Evolutionary conservation across 2,888 invertebrate genomes (phyloP), one percentile per base, ranked within the genome.

Genomic region (Temnothorax ravouxi): DNA sequence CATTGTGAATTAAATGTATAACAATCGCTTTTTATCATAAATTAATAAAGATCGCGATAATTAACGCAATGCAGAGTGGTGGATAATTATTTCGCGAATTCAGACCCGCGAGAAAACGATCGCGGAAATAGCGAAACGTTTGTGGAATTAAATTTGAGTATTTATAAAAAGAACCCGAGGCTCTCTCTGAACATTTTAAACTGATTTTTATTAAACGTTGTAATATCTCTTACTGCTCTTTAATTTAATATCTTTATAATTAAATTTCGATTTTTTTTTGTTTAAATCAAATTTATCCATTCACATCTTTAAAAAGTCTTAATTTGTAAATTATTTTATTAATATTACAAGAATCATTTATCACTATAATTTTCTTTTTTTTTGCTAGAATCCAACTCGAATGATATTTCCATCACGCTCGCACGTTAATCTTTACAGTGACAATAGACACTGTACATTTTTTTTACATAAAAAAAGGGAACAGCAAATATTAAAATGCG

Each of bases 201-300:
- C 6, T 21, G 29, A 34, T 29, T 34, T 74, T 61, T 11, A 34
- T 34, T 50, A 9, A 47, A 62, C 3, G 34, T 38, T 4, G 5
- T n/a, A 34, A 34, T 52, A 15, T 44, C n/a, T 41, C 11, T 59
- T 8, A 44, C 2, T 34, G 2, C 13, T 21, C 5, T 21, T 62
- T 1, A n/a, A 47, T 21, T 75, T 44, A 75, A 75, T 75, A 61
- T 38, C 9, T 13, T 62, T 38, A 6, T 61, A 74, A 74, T 75
- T 21, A 47, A 75, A 75, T 50, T 47, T 1, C 15, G 2, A 59
- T 44, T 29, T 59, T 41, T 34, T 41, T 34, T 34, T 34, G 34
- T 74, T n/a, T 9, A 47, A 47, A 59, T 59, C 34, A 9, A 15
- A 0, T 59, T 75, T 47, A 54, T 38, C 1, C 38, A 21, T 18